phyloP scores from a whole-genome alignment of 35 echinoderm and acorn worm genomes.

The Acanthaster planci region DNA sequence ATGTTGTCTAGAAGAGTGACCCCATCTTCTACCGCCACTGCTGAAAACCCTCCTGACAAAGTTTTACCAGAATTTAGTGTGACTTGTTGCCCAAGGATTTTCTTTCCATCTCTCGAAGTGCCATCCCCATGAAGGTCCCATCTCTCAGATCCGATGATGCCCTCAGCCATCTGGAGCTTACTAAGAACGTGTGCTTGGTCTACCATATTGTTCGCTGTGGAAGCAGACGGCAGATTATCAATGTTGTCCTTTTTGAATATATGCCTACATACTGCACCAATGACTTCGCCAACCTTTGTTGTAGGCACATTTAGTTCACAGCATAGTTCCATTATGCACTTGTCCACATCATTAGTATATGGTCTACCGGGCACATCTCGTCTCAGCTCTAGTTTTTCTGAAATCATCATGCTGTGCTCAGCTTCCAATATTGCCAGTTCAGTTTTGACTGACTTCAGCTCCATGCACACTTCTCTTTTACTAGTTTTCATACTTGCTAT shows the following conservation, averaged over 20 bases:
- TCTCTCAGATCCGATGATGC: background rate
- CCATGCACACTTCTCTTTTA: too few relatives aligned
- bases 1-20: conserved; percentile 31
- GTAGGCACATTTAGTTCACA: conserved; percentile 40
- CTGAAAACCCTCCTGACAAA: conserved; percentile 42
- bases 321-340: conserved; percentile 37
- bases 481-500: background rate
- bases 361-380: conserved; percentile 23
- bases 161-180: conserved; percentile 32
- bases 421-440: too few relatives aligned
- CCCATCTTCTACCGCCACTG: conserved; percentile 27
- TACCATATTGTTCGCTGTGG: conserved; percentile 42
- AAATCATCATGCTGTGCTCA: too few relatives aligned
- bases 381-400: too few relatives aligned
- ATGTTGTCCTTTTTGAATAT: conserved; percentile 18
- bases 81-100: conserved; percentile 47
- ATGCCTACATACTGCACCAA: background rate
- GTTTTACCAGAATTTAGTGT: conserved; percentile 32
- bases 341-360: conserved; percentile 31
- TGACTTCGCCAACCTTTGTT: conserved; percentile 42
- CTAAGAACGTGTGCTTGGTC: conserved; percentile 31
- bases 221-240: conserved; percentile 36
- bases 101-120: conserved; percentile 47
- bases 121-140: conserved; percentile 55
- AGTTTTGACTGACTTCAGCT: too few relatives aligned